Evolutionary conservation across 2,888 invertebrate genomes (phyloP).

Genomic region (Sminthurides aquaticus): DNA sequence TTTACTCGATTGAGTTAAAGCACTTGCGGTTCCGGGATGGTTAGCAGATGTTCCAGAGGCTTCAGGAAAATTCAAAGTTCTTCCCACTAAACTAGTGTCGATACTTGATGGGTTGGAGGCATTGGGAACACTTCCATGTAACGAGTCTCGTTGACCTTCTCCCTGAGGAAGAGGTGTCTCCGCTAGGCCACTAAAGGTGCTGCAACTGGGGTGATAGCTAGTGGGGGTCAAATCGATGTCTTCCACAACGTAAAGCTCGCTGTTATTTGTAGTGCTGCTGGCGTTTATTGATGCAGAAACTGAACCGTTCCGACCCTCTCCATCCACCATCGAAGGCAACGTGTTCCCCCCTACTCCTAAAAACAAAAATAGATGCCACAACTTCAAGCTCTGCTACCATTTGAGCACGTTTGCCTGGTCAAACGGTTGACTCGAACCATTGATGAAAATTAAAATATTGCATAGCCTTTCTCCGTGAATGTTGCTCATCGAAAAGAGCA

Average conservation of each 20-base stretch:
- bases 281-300: slow-evolving; percentile 30
- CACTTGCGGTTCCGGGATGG: background rate
- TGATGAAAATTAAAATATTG: too few species aligned
- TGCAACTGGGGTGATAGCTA: slow-evolving; percentile 18
- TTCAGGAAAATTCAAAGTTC: too few species aligned
- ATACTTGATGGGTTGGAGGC: background rate
- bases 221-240: slow-evolving; percentile 10
- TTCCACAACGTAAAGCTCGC: slow-evolving; percentile 21
- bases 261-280: slow-evolving; percentile 29
- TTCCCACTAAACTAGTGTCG: background rate
- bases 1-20: background rate
- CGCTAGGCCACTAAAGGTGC: slow-evolving; percentile 12
- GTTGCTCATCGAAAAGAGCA: too few species aligned
- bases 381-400: background rate
- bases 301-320: background rate
- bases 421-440: too few species aligned
- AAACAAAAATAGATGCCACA: background rate
- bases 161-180: slow-evolving; percentile 1
- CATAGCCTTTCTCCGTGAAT: too few species aligned
- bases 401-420: too few species aligned
- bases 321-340: slow-evolving; percentile 28
- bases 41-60: background rate
- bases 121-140: background rate
- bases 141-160: background rate
- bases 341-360: slow-evolving; percentile 23